These are phyloP conservation scores for Albula glossodonta DNA, from an alignment of 2,113 vertebrate genomes.

Conservation along the genomic window DNA sequence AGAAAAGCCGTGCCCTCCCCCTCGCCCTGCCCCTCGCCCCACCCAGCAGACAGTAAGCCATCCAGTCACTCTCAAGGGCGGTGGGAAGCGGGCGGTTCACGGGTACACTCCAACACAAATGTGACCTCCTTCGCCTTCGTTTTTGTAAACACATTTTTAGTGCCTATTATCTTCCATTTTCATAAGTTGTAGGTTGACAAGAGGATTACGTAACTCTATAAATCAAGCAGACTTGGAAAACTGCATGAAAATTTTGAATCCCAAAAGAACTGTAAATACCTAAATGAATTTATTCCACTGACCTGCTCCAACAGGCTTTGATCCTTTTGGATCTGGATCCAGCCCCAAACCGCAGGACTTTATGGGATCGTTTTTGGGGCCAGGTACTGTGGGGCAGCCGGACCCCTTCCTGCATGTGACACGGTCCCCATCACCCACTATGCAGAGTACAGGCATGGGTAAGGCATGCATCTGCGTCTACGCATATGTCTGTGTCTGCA, in stretches of 20 bases:
- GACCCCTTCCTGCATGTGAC: constrained; percentile 90
- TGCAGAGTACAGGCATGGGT: constrained; percentile 77
- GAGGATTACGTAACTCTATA: too few species aligned
- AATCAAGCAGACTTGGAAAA: too few species aligned
- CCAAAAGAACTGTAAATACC: too few species aligned
- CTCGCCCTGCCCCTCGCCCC: constrained; percentile 82
- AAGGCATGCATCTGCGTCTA: constrained; percentile 57
- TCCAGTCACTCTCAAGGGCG: neutral
- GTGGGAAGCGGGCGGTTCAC: neutral
- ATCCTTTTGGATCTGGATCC: constrained; percentile 83
- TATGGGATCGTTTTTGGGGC: constrained; percentile 85
- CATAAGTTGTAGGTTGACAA: too few species aligned
- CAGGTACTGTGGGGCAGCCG: constrained; percentile 72
- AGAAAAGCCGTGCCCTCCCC: constrained; percentile 75
- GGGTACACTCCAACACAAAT: neutral
- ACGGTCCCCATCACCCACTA: constrained; percentile 86
- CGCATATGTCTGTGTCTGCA: too few species aligned
- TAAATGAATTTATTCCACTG: neutral
- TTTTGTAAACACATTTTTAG: too few species aligned
- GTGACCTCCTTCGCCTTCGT: neutral
- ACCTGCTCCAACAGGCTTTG: constrained; percentile 68
- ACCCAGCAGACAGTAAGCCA: constrained; percentile 52
- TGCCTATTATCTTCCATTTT: too few species aligned
- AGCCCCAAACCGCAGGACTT: constrained; percentile 86
- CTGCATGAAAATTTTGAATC: too few species aligned